A percentile compares a stretch with the other conserved stretches of the same genome.
These are phyloP conservation scores for Heliconius hewitsoni DNA, from an alignment of 1,140 invertebrate species.

Conservation along the genomic window DNA sequence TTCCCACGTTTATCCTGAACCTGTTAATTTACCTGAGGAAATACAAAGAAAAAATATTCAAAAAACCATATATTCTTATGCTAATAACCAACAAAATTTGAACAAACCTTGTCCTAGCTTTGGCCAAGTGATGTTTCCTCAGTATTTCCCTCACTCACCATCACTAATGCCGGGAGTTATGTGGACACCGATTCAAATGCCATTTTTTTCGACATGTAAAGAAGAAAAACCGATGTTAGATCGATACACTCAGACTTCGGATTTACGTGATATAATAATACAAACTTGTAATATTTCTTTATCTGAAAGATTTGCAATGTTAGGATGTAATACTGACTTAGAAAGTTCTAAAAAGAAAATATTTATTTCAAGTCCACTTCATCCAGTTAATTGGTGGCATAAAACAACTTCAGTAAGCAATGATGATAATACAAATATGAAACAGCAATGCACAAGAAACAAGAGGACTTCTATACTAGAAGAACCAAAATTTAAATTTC, in stretches of 20 bases:
- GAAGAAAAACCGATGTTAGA: neutral
- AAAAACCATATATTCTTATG: constrained; percentile 16
- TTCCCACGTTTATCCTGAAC: constrained; percentile 49
- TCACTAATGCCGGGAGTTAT: constrained; percentile 37
- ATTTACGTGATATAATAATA: constrained; percentile 6
- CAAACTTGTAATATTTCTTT: constrained; percentile 33
- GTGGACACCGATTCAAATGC: constrained; percentile 41
- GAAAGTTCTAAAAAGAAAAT: neutral
- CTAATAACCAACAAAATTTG: neutral
- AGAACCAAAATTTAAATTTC: neutral
- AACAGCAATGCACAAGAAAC: neutral
- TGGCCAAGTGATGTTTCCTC: constrained; percentile 45
- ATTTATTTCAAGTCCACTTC: neutral
- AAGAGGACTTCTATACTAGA: neutral
- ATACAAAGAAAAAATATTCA: constrained; percentile 9
- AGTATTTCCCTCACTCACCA: constrained; percentile 39
- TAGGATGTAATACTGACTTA: neutral
- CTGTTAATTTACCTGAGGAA: constrained; percentile 24
- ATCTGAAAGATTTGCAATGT: constrained; percentile 23
- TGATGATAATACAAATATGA: neutral
- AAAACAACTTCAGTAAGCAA: neutral
- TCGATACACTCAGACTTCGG: neutral
- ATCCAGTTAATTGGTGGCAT: neutral
- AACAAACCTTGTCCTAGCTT: constrained; percentile 31
- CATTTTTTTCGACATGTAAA: constrained; percentile 18